These are phyloP conservation scores for Acrobasis repandana DNA, from an alignment of 2,888 invertebrate species.

Conservation along the genomic window DNA sequence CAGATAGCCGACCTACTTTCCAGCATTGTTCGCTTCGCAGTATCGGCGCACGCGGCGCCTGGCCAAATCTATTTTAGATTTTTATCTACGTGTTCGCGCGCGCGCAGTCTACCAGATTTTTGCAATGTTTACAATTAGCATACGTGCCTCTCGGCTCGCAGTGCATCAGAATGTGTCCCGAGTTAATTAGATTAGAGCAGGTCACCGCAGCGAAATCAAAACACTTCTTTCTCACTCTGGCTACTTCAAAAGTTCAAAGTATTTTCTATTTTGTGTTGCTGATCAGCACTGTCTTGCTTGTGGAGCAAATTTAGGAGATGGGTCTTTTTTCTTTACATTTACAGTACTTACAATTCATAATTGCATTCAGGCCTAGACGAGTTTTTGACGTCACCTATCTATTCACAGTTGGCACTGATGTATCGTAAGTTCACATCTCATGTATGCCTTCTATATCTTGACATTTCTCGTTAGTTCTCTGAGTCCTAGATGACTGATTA, in stretches of 20 bases:
- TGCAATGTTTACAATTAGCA: slow-evolving; percentile 63
- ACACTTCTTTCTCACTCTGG: background rate
- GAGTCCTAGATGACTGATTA: background rate
- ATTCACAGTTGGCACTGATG: background rate
- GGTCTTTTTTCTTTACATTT: no score
- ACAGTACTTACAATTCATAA: no score
- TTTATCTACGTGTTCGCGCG: slow-evolving; percentile 66
- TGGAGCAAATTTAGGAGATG: no score
- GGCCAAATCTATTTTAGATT: slow-evolving; percentile 78
- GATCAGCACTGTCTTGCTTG: no score
- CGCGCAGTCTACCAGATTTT: slow-evolving; percentile 66
- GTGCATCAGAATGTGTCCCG: background rate
- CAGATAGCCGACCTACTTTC: slow-evolving; percentile 76
- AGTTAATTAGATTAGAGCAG: background rate
- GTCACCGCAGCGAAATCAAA: background rate
- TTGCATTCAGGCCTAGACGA: no score
- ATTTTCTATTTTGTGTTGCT: background rate
- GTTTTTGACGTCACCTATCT: no score
- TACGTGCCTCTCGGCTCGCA: background rate
- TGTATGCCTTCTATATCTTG: background rate
- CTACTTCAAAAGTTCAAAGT: background rate
- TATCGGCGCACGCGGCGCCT: slow-evolving; percentile 64
- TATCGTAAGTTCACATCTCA: background rate
- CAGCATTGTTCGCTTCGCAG: slow-evolving; percentile 70
- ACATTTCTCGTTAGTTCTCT: background rate